phyloP scores from a whole-genome alignment of 2,797 vertebrate genomes.

The Eulemur mongoz region DNA sequence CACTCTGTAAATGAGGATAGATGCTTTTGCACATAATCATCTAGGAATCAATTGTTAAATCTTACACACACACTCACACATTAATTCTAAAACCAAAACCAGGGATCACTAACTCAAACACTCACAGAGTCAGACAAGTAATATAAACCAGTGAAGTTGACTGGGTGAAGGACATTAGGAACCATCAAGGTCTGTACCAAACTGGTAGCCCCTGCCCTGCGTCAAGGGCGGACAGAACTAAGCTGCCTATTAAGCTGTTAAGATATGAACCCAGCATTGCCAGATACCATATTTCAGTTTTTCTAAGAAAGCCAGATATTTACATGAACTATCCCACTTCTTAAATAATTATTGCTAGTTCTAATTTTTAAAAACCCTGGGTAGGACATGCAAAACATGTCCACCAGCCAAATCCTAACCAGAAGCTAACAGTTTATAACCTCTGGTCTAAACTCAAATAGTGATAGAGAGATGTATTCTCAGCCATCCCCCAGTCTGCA shows the following conservation, averaged over 20 bases:
- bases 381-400: not conserved
- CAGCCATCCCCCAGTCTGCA: not conserved
- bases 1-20: not conserved
- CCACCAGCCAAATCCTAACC: not conserved
- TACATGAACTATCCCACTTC: not conserved
- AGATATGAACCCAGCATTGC: not conserved
- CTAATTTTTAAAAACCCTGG: not conserved
- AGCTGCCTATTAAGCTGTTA: not conserved
- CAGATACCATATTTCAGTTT: not conserved
- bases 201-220: not conserved
- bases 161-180: not conserved
- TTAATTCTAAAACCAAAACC: not conserved
- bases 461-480: constrained; percentile 10
- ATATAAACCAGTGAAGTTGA: not conserved
- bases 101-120: not conserved
- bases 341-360: constrained; percentile 41
- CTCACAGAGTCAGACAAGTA: not conserved
- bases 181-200: not conserved
- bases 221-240: not conserved
- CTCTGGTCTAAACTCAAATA: constrained; percentile 44
- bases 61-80: not conserved
- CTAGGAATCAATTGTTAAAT: not conserved
- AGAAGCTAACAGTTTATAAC: constrained; percentile 18
- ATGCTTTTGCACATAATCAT: not conserved
- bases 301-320: not conserved